Conservation (phyloP, 2,888 invertebrate species). For the Dasysyrphus albostriatus region DNA sequence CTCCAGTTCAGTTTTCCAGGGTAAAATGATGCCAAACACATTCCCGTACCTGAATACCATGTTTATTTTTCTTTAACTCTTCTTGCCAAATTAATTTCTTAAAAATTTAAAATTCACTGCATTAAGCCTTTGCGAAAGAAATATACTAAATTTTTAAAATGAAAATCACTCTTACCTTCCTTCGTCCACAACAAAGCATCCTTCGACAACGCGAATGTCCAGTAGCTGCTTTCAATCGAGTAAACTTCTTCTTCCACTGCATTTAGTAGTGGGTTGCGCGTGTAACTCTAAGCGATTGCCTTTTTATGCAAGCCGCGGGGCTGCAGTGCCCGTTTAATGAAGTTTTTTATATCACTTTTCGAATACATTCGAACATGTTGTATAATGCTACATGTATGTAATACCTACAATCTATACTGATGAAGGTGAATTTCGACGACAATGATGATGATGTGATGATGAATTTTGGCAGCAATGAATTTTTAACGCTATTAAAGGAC, state of each 20-base stretch:
- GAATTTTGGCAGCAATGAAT: slow-evolving; percentile 30
- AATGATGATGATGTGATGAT: slow-evolving; percentile 13
- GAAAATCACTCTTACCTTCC: slow-evolving; percentile 93
- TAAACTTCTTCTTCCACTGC: slow-evolving; percentile 94
- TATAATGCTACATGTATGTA: background rate
- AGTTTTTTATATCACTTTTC: slow-evolving; percentile 55
- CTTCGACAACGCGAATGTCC: slow-evolving; percentile 91
- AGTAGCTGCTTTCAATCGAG: slow-evolving; percentile 90
- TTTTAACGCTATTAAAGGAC: slow-evolving; percentile 33
- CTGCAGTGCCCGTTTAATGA: slow-evolving; percentile 65
- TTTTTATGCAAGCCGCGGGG: slow-evolving; percentile 77
- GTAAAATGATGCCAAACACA: too few relatives aligned
- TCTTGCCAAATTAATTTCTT: too few relatives aligned
- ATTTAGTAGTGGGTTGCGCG: slow-evolving; percentile 84
- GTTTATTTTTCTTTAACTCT: too few relatives aligned
- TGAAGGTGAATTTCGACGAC: slow-evolving; percentile 3
- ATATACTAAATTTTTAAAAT: too few relatives aligned
- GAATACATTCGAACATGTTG: slow-evolving; percentile 70
- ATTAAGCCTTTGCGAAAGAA: too few relatives aligned
- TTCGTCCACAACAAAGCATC: slow-evolving; percentile 98
- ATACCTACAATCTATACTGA: background rate
- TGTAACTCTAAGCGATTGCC: slow-evolving; percentile 78
- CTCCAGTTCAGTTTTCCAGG: too few relatives aligned
- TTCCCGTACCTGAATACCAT: too few relatives aligned
- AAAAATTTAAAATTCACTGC: too few relatives aligned